Base-by-base conservation (phyloP, 2,888 invertebrate species). In the Monoplex corrugatus region DNA sequence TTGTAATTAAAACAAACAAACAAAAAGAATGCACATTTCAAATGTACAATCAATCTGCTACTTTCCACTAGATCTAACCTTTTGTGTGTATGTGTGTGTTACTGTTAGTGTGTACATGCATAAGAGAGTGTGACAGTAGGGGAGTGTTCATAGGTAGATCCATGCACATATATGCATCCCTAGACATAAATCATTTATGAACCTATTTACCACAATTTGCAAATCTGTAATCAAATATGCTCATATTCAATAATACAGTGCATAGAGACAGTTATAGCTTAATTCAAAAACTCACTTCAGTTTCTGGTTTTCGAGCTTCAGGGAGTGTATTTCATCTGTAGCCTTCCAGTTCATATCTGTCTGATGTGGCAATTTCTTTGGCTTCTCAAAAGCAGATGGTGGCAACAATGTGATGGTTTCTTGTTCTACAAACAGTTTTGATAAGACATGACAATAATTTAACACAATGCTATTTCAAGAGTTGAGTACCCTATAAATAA, bases 321-420 rank as follows among this genome's bases (percentile, higher is more conserved):
- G 90, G 83, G 92, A 89, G 13, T 89, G 83, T n/a, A 94, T 92
- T 90, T 94, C 93, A 83, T 92, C 92, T 35, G 93, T 92, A 23
- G 92, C 92, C 90, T 91, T 92, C 19, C 93, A 89, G 43, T 23
- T 80, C 40, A 43, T 10, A 23, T 78, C 78, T 23, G 32, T 2
- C 28, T 43, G 23, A 10, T 23, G 13, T 16, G 75, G 35, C 32
- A 32, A 8, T 8, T 1, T 19, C 44, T 68, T 83, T 5, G 91
- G 91, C 44, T 90, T 90, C 87, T 93, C 92, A 93, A 94, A 94
- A 16, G 93, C 94, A 68, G 94, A 94, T 13, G 94, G 94, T 28
- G 94, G 94, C 32, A 94, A 89, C 23, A 94, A 90, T 43, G 75
- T 85, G n/a, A 85, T 13, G 3, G 28, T 38, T 43, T 87, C 50